Evolutionary conservation across 2,888 invertebrate species (phyloP).

Genomic region (Apotomis betuletana): DNA sequence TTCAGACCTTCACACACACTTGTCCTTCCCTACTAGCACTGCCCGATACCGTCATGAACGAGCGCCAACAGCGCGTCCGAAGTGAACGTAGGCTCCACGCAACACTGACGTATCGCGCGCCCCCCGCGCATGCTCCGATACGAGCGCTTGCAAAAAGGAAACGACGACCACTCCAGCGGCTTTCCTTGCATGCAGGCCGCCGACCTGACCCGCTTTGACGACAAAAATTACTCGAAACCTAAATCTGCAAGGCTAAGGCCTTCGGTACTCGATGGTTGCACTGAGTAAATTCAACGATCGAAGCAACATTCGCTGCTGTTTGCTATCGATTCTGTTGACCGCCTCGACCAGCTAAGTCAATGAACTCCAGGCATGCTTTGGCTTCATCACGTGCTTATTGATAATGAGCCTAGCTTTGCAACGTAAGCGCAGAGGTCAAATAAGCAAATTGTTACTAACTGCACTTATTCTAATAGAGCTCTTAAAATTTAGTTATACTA

Average conservation of each 20-base stretch:
- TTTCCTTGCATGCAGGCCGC: slow-evolving; percentile 69
- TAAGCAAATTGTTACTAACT: no score
- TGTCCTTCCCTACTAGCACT: slow-evolving; percentile 66
- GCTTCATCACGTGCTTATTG: slow-evolving; percentile 22
- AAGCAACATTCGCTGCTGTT: slow-evolving; percentile 22
- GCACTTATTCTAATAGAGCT: no score
- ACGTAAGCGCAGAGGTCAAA: background rate
- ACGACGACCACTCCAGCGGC: slow-evolving; percentile 68
- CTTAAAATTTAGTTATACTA: no score
- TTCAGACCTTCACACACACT: slow-evolving; percentile 58
- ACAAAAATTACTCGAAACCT: slow-evolving; percentile 46
- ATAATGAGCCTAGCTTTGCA: slow-evolving; percentile 2
- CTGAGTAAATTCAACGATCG: slow-evolving; percentile 23
- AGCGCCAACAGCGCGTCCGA: slow-evolving; percentile 78
- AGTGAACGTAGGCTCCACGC: slow-evolving; percentile 78
- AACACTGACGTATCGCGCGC: slow-evolving; percentile 73
- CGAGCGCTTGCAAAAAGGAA: slow-evolving; percentile 74
- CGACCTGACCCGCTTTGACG: slow-evolving; percentile 76
- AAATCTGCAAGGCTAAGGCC: slow-evolving; percentile 37
- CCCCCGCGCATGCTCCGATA: slow-evolving; percentile 70
- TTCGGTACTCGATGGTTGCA: slow-evolving; percentile 7
- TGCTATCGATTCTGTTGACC: slow-evolving; percentile 32
- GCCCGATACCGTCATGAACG: slow-evolving; percentile 56
- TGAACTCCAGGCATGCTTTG: slow-evolving; percentile 31
- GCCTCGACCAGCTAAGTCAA: slow-evolving; percentile 35